Conservation (phyloP, 2,797 vertebrate species). For the Enteromius mattozi region DNA sequence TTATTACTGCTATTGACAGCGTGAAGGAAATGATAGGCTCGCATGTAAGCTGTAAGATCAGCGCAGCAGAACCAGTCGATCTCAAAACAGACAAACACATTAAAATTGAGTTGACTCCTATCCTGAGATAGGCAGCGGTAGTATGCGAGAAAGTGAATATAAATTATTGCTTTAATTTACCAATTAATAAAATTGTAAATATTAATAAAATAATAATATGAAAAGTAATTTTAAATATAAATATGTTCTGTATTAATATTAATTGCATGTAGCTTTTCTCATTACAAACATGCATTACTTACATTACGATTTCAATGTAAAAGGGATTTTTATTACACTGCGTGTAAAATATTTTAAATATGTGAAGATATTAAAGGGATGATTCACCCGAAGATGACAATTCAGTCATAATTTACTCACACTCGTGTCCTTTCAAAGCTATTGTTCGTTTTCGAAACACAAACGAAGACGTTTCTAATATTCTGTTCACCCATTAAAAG, state of each 20-base stretch:
- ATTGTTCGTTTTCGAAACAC: neutral
- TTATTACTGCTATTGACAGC: conserved; percentile 25
- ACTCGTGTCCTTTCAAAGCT: neutral
- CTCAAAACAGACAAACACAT: neutral
- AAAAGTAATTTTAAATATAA: neutral
- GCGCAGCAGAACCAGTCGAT: conserved; percentile 4
- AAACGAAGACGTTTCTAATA: neutral
- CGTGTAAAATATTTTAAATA: neutral
- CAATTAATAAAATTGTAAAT: neutral
- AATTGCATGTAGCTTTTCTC: neutral
- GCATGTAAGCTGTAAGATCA: neutral
- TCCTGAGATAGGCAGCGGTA: neutral
- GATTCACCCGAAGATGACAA: neutral
- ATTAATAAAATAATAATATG: neutral
- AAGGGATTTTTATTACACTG: neutral
- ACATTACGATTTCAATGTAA: neutral
- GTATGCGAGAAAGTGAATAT: neutral
- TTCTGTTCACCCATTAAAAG: neutral
- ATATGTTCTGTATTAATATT: neutral
- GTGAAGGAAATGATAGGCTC: conserved; percentile 28
- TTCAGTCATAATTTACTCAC: neutral
- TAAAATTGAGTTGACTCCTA: neutral
- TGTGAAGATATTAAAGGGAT: neutral
- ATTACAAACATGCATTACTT: neutral
- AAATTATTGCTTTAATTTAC: too few relatives aligned